These are phyloP conservation scores for Mongoloraphidia duomilia DNA, from an alignment of 2,888 invertebrate species.

Conservation along the genomic window DNA sequence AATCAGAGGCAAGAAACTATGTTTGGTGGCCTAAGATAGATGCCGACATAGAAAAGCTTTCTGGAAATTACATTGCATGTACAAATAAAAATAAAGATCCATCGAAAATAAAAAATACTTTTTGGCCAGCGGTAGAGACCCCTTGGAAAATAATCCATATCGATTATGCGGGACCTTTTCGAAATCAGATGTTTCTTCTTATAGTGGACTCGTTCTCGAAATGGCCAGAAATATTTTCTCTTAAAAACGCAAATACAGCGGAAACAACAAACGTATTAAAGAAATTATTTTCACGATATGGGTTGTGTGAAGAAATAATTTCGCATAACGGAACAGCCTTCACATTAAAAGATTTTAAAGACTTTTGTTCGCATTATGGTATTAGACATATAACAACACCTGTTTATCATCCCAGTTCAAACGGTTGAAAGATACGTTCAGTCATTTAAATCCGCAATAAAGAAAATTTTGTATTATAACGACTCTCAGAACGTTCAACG, in stretches of 20 bases:
- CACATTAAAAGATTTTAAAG: constrained; percentile 4
- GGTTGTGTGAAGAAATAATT: background rate
- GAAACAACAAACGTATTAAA: background rate
- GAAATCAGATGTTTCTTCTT: background rate
- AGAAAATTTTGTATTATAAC: background rate
- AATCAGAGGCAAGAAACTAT: background rate
- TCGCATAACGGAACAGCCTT: constrained; percentile 5
- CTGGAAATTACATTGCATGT: background rate
- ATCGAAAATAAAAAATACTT: no score
- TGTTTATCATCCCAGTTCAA: constrained; percentile 1
- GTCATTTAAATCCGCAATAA: background rate
- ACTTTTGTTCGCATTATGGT: background rate
- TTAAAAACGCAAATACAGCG: background rate
- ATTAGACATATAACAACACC: constrained; percentile 1
- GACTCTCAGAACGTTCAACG: no score
- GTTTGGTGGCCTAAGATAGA: background rate
- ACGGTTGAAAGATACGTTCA: constrained; percentile 4
- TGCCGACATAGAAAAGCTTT: background rate
- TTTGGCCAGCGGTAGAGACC: background rate
- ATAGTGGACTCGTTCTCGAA: no score
- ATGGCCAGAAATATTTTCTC: background rate
- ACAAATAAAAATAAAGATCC: background rate
- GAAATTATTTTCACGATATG: background rate
- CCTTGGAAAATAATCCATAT: background rate
- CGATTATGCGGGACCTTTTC: background rate